Base-by-base conservation (phyloP, 2,888 invertebrate species). In the Leucoma salicis region DNA sequence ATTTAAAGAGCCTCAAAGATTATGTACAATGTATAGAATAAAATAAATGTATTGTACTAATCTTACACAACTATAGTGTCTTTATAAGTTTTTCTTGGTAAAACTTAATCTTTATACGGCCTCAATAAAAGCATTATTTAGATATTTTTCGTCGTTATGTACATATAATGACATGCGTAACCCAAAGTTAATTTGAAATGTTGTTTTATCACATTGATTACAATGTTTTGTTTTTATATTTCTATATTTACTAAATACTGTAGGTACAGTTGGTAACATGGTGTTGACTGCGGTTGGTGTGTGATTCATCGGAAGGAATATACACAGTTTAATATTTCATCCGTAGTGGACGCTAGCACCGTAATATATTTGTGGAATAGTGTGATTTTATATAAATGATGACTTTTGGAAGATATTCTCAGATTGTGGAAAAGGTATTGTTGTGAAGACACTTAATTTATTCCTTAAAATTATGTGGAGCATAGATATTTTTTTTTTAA, bases 331-430 rank as follows among this genome's bases (percentile, higher is more conserved):
- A 50, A 52, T 51, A 59, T 61, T 50, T 52, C 31, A 46, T 43
- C 35, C 42, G 35, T 42, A 39, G 31, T 40, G 31, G 38, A 29
- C 52, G 41, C 45, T 50, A 54, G 62, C 44, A 48, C 57, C 24
- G 2, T 11, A 29, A 32, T n/a, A 15, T 11, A 14, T n/a, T 31
- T 35, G 11, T 27, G 29, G 29, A 27, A 11, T 21, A 13, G n/a
- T 27, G 5, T n/a, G 21, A 35, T 39, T 47, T 34, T 2, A 25
- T 38, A 10, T 12, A 3, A 21, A 29, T 25, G 39, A 82, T 82
- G 84, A 78, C 74, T n/a, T 74, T 61, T 47, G 77, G 70, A 39
- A 76, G 62, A 49, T 69, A 59, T 46, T 78, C 81, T 0, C 80
- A 82, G 44, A 70, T 78, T 44, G 54, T 74, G 14, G 57, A 63